Evolutionary conservation across 2,888 invertebrate species (phyloP).

Genomic region (Erebia epiphron): DNA sequence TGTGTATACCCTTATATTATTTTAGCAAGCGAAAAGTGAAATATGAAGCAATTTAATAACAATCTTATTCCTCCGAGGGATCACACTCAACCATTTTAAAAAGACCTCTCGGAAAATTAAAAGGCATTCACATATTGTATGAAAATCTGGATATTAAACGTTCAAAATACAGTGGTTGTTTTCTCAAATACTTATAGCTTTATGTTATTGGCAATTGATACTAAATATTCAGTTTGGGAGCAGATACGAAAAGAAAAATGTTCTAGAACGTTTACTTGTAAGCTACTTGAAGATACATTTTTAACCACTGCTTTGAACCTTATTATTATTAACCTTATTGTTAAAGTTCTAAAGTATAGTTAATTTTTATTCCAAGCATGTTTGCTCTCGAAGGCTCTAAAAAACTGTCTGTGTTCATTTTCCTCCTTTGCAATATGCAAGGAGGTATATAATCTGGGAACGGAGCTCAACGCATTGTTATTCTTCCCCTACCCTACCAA

Average conservation of each 20-base stretch:
- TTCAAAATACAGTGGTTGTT: slow-evolving; percentile 15
- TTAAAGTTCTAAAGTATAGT: no score
- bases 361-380: no score
- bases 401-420: no score
- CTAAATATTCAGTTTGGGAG: slow-evolving; percentile 63
- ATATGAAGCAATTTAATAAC: slow-evolving; percentile 46
- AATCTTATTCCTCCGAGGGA: slow-evolving; percentile 35
- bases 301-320: no score
- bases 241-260: slow-evolving; percentile 40
- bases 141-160: slow-evolving; percentile 4
- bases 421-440: no score
- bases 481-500: no score
- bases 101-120: slow-evolving; percentile 9
- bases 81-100: slow-evolving; percentile 1
- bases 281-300: no score
- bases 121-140: slow-evolving; percentile 8
- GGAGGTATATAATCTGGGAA: no score
- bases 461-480: no score
- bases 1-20: slow-evolving; percentile 39
- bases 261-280: no score
- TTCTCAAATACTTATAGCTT: background rate
- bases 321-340: no score
- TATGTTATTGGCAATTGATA: slow-evolving; percentile 30
- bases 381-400: no score
- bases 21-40: slow-evolving; percentile 43